Evolutionary conservation across 1,140 invertebrate genomes (phyloP).

Genomic region (Bombus pyrosoma): DNA sequence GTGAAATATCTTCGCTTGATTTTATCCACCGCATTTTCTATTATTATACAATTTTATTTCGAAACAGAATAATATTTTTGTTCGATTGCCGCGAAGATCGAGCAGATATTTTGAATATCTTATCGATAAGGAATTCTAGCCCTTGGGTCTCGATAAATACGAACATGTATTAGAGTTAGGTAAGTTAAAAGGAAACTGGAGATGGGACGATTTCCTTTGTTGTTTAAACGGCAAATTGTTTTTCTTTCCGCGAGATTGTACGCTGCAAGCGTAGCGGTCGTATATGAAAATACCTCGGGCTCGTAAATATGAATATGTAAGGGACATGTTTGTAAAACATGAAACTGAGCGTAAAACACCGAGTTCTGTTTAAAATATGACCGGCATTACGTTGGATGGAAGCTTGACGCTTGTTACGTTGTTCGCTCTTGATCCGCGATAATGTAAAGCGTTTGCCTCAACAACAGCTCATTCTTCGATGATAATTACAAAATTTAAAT

Average conservation of each 20-base stretch:
- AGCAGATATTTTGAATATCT: neutral
- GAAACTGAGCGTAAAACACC: neutral
- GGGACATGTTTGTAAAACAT: constrained; percentile 14
- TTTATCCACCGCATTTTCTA: no score
- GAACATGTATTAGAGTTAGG: no score
- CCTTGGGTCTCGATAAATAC: no score
- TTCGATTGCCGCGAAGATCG: neutral
- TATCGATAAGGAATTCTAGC: neutral
- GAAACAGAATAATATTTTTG: neutral
- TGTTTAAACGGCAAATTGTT: neutral
- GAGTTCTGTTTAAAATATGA: constrained; percentile 14
- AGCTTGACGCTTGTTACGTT: neutral
- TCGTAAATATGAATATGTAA: constrained; percentile 28
- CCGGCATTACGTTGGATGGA: neutral
- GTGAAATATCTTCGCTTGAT: no score
- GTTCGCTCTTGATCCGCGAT: neutral
- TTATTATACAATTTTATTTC: no score
- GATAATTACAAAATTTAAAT: neutral
- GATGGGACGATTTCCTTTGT: neutral
- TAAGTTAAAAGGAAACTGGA: neutral
- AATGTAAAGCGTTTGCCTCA: neutral
- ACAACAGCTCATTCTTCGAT: neutral
- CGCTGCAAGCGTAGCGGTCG: no score
- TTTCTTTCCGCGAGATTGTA: no score
- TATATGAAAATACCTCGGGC: neutral